A percentile compares a stretch with the other conserved stretches of the same genome.
Conservation (phyloP, 2,797 vertebrate genomes). For the Diplodus puntazzo region DNA sequence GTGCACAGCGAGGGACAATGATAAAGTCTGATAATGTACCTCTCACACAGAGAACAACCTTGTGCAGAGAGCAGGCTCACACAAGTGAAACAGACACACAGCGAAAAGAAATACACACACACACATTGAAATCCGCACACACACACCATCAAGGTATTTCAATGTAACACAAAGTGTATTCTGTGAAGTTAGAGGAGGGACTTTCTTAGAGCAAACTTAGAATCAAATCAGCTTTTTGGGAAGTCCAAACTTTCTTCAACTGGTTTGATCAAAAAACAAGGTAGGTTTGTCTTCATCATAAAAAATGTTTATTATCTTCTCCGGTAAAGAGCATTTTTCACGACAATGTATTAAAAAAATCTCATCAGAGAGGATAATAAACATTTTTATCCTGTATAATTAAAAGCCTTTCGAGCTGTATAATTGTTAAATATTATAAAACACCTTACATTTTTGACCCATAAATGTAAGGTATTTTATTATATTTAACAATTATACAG, state of each 20-base stretch:
- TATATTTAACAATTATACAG: not conserved
- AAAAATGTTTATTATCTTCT: not conserved
- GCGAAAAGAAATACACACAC: not conserved
- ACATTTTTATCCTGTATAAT: too few relatives aligned
- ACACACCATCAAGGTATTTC: not conserved
- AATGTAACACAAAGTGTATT: not conserved
- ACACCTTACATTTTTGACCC: not conserved
- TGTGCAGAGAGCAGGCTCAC: not conserved
- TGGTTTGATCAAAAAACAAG: not conserved
- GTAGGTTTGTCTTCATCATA: not conserved
- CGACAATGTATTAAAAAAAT: too few relatives aligned
- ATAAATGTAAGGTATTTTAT: too few relatives aligned
- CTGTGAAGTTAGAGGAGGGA: not conserved
- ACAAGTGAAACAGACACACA: not conserved
- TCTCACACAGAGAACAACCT: constrained; percentile 3
- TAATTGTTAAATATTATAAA: not conserved
- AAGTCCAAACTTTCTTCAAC: not conserved
- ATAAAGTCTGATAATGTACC: constrained; percentile 4
- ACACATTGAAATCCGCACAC: not conserved
- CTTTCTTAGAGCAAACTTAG: not conserved
- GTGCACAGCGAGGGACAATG: constrained; percentile 21
- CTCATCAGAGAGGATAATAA: not conserved
- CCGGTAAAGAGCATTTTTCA: not conserved
- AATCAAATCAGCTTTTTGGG: not conserved
- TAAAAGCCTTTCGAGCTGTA: too few relatives aligned